Conservation (phyloP, 2,113 vertebrate genomes). For the Ranitomeya variabilis region DNA sequence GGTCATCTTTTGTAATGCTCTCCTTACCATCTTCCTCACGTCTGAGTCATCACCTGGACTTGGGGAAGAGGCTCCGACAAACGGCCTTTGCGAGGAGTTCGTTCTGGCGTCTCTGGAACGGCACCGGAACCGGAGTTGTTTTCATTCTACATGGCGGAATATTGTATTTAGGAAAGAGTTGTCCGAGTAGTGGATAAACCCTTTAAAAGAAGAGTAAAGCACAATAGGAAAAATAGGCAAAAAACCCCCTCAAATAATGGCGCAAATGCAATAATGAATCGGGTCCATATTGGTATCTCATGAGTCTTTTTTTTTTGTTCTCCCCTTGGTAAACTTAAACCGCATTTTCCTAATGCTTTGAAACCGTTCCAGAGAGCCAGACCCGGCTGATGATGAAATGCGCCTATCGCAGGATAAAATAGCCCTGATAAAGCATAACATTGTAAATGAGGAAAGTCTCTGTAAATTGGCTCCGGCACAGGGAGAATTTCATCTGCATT, state of each 20-base stretch:
- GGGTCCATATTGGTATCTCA: neutral
- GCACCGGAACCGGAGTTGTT: too few relatives aligned
- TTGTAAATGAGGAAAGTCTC: slow-evolving; percentile 40
- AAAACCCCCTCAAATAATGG: neutral
- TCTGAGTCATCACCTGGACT: too few relatives aligned
- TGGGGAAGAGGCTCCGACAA: too few relatives aligned
- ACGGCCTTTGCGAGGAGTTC: too few relatives aligned
- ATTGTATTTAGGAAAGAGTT: too few relatives aligned
- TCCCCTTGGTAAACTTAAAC: slow-evolving; percentile 6
- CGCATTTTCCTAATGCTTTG: slow-evolving; percentile 12
- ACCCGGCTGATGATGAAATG: neutral
- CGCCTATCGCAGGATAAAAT: slow-evolving; percentile 36
- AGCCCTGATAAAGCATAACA: slow-evolving; percentile 22
- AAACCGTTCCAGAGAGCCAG: neutral
- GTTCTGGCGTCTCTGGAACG: too few relatives aligned
- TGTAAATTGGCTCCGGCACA: slow-evolving; percentile 23
- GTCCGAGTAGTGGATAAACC: too few relatives aligned
- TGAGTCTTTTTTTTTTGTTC: neutral
- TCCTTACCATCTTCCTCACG: too few relatives aligned
- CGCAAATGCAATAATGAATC: neutral
- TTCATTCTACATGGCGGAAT: too few relatives aligned
- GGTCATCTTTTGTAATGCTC: too few relatives aligned
- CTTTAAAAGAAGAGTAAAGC: too few relatives aligned
- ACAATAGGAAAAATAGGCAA: neutral
- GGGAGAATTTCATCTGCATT: slow-evolving; percentile 39